phyloP scores from a whole-genome alignment of 2,797 vertebrate genomes.

The Crocidura indochinensis region DNA sequence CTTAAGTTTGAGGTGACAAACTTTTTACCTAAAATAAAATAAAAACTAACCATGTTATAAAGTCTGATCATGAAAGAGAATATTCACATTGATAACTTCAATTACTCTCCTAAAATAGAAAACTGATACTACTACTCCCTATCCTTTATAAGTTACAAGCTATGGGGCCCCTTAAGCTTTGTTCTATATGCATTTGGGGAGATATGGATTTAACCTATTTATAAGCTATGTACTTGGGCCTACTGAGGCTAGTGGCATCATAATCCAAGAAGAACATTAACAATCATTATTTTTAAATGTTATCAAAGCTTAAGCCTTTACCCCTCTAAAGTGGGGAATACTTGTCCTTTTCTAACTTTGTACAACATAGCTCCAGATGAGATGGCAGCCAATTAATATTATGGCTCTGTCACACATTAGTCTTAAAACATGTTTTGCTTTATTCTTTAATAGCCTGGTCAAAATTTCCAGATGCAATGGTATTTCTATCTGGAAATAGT shows the following conservation, averaged over 20 bases:
- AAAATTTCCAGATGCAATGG: neutral
- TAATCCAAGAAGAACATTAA: slow-evolving; percentile 24
- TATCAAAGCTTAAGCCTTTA: neutral
- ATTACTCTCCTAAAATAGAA: neutral
- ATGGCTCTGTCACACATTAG: neutral
- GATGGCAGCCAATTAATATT: neutral
- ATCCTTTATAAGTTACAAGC: neutral
- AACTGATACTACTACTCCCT: neutral
- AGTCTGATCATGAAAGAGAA: neutral
- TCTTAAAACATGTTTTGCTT: slow-evolving; percentile 7
- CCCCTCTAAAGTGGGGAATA: neutral
- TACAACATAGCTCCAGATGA: neutral
- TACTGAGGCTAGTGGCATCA: neutral
- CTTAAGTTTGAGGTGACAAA: neutral
- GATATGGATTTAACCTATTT: neutral
- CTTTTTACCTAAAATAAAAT: neutral
- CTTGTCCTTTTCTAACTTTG: neutral
- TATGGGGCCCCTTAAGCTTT: neutral
- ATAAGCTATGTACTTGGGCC: neutral
- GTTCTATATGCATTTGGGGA: neutral
- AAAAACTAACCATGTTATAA: neutral
- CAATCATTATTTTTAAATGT: neutral
- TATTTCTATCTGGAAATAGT: neutral
- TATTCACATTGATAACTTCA: neutral
- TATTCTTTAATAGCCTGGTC: neutral